Evolutionary conservation across 2,888 invertebrate species (phyloP), one percentile per base, ranked within the genome.

Genomic region (Torymus aiolomorphi): DNA sequence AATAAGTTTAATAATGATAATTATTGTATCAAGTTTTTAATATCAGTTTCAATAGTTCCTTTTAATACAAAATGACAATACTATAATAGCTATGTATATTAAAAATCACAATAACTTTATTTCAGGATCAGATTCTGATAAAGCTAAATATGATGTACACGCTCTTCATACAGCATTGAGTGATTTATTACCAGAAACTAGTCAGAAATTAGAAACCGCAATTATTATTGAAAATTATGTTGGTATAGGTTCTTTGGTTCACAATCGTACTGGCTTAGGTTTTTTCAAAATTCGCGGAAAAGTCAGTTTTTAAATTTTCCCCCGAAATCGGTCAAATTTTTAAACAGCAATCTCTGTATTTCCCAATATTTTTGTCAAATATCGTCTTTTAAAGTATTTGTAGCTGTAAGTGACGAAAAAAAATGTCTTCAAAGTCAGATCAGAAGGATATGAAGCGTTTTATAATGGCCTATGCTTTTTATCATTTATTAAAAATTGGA

Each of bases 221-320:
- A 95, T 97, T 76, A 91, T 95, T 13, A 93, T 97, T 83, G 95
- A 96, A 87, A 96, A 95, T 88, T 97, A 97, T 87, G 92, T 96
- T 14, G 96, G 96, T 5, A 90, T 97, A 59, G 93, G 95, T 12
- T 96, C 96, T 2, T 90, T 96, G 62, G 92, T 97, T 8, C 95
- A 96, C 88, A 97, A 97, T 91, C 95, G 96, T 86, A 95, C 95
- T 84, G 93, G 94, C 83, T 92, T 97, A 88, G 97, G 97, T 2
- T 97, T 96, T 91, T 96, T 96, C 91, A 96, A 96, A 91, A 95
- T 96, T 81, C 92, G 97, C 84, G 96, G 96, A 84, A 96, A 95
- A 89, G 94, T 97, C 87, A 96, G 96, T 89, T 96, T 96, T 71
- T 81, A 67, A 72, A 66, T 72, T 24, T 71, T 31, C 42, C 24